phyloP scores from a whole-genome alignment of 2,888 invertebrate genomes.

The Drosophila nr. medialis region DNA sequence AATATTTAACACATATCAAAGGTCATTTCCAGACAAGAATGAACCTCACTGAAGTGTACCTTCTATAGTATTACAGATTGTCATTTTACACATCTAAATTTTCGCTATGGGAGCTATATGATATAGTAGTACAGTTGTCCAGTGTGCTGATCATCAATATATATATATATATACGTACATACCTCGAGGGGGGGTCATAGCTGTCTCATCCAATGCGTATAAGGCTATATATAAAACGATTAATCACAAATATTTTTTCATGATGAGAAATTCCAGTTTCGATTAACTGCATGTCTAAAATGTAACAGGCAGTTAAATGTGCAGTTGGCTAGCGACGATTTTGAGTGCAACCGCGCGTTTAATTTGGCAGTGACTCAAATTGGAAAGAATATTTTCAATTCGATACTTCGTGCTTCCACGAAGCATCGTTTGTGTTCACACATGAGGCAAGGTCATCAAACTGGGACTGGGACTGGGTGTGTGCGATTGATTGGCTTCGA shows the following conservation, averaged over 20 bases:
- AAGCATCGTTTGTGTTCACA: background rate
- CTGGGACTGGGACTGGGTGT: constrained; percentile 27
- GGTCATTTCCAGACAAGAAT: background rate
- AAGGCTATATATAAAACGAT: background rate
- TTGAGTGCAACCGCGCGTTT: background rate
- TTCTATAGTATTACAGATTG: background rate
- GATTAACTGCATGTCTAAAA: background rate
- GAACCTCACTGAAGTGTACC: background rate
- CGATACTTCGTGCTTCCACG: background rate
- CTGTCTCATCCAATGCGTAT: background rate
- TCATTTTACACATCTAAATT: too few relatives aligned
- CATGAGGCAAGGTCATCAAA: constrained; percentile 41
- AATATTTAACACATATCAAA: background rate
- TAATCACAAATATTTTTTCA: background rate
- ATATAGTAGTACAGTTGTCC: background rate
- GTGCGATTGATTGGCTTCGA: constrained; percentile 55
- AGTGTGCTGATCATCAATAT: background rate
- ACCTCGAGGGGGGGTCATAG: background rate
- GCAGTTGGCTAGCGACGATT: background rate
- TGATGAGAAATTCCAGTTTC: background rate
- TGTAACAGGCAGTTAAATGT: background rate
- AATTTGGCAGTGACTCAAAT: constrained; percentile 3
- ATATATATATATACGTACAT: background rate
- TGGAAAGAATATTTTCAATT: constrained; percentile 9
- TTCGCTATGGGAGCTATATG: background rate